Conservation (phyloP, 2,888 invertebrate species). For the Standfussiana lucernea region DNA sequence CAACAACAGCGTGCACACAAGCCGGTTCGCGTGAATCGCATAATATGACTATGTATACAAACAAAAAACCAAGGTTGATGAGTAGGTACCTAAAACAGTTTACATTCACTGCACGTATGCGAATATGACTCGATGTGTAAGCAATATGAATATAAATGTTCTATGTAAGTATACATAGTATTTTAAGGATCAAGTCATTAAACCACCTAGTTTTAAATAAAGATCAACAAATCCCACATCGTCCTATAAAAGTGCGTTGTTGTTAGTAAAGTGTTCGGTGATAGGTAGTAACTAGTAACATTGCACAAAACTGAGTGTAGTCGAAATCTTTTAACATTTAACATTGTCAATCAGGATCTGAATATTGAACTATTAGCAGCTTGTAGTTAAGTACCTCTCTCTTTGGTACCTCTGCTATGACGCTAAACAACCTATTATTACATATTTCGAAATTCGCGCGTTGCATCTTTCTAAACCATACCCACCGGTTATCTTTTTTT, state of each 20-base stretch:
- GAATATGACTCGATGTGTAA: constrained; percentile 24
- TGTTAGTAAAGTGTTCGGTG: not conserved
- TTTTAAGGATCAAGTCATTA: not conserved
- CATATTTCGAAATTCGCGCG: constrained; percentile 9
- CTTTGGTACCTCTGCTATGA: too few species aligned
- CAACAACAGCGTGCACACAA: constrained; percentile 77
- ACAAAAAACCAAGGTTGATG: constrained; percentile 49
- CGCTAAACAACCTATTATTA: not conserved
- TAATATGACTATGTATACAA: constrained; percentile 45
- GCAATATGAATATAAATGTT: constrained; percentile 3
- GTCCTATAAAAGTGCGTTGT: not conserved
- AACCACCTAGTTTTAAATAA: not conserved
- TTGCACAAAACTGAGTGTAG: not conserved
- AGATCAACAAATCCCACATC: not conserved
- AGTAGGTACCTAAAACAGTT: constrained; percentile 18
- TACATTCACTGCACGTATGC: constrained; percentile 28
- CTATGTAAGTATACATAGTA: not conserved
- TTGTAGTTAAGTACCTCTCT: too few species aligned
- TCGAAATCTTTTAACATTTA: constrained; percentile 1
- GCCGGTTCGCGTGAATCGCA: constrained; percentile 73
- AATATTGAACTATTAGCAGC: not conserved
- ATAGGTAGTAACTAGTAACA: not conserved
- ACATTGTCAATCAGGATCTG: not conserved
- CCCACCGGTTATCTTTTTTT: not conserved
- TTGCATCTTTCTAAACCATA: not conserved